Evolutionary conservation across 1,140 invertebrate genomes (phyloP), one percentile per base, ranked within the genome.

Genomic region (Leptinotarsa undecemlineata): DNA sequence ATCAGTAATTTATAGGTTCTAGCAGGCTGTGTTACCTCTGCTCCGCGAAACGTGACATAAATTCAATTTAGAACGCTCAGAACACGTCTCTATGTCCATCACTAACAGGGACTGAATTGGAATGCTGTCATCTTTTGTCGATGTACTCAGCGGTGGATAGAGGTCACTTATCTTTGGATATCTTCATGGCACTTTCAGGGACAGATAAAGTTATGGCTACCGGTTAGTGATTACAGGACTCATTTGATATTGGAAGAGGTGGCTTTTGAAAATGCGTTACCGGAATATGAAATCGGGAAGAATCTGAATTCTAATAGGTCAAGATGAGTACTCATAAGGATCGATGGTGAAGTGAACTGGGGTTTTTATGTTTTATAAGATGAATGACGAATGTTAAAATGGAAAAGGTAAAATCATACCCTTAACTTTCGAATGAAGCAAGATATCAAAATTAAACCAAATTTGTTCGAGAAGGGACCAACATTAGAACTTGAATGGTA

Each of bases 1-100:
- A 74, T 77, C 71, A 62, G 57, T 60, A 71, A 71, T 71, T 71
- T 71, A 71, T 71, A 47, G 69, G 69, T 62, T 61, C 57, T 61
- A 69, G 19, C 48, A 48, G 68, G 64, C 64, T 67, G 17, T 67
- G 64, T 26, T 42, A 14, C 23, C 64, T n/a, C 64, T 26, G 42
- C 42, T 17, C 17, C 42, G 26, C 0, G 51, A 19, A 57, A 57
- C 51, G n/a, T 57, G 51, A 57, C 51, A 57, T 57, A 57, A 57
- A 57, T 57, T 57, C 51, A 4, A 57, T 57, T 57, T 3, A 19
- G 51, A 57, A 17, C 51, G 51, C 20, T 64, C 63, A 21, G 63
- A 33, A 64, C 20, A 19, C 63, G 63, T 64, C 26, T 21, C 20
- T 64, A 33, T 64, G 63, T 23, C 11, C 63, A 33, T 15, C 0